A percentile compares a stretch with the other conserved stretches of the same genome.
phyloP scores from a whole-genome alignment of 2,797 vertebrate genomes.

The Brachyalestes nurse region DNA sequence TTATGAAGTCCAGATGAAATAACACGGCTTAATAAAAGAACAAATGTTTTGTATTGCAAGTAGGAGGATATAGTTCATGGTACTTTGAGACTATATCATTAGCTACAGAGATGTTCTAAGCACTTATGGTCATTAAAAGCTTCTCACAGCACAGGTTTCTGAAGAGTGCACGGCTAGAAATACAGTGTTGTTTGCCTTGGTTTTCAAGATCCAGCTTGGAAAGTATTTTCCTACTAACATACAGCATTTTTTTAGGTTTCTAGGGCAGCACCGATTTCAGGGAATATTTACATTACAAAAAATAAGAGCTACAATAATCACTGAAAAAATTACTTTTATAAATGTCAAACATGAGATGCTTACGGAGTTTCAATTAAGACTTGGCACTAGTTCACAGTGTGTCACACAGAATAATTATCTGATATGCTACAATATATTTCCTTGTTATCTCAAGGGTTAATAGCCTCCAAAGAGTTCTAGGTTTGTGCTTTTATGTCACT shows the following conservation, averaged over 20 bases:
- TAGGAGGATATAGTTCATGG: constrained; percentile 71
- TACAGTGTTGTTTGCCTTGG: constrained; percentile 68
- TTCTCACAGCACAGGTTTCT: constrained; percentile 71
- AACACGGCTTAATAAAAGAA: constrained; percentile 1
- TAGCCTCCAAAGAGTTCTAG: constrained; percentile 67
- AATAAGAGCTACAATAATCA: constrained; percentile 50
- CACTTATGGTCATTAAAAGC: constrained; percentile 78
- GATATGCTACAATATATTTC: constrained; percentile 42
- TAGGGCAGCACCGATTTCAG: constrained; percentile 62
- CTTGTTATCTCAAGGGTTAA: constrained; percentile 68
- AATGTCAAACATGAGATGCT: constrained; percentile 39
- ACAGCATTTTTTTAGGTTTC: constrained; percentile 13
- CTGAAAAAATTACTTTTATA: constrained; percentile 39
- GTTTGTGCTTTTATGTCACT: constrained; percentile 76
- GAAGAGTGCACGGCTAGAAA: constrained; percentile 67
- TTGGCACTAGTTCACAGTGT: constrained; percentile 60
- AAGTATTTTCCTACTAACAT: constrained; percentile 26
- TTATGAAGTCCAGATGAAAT: constrained; percentile 16
- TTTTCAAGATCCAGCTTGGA: constrained; percentile 59
- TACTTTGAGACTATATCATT: constrained; percentile 58
- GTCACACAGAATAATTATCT: constrained; percentile 42
- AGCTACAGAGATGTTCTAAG: constrained; percentile 80
- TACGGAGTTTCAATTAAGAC: constrained; percentile 51
- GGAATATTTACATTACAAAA: constrained; percentile 59
- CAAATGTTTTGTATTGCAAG: constrained; percentile 51